These are phyloP conservation scores for Eupelmus urozonus DNA, from an alignment of 2,888 invertebrate species.

Conservation along the genomic window DNA sequence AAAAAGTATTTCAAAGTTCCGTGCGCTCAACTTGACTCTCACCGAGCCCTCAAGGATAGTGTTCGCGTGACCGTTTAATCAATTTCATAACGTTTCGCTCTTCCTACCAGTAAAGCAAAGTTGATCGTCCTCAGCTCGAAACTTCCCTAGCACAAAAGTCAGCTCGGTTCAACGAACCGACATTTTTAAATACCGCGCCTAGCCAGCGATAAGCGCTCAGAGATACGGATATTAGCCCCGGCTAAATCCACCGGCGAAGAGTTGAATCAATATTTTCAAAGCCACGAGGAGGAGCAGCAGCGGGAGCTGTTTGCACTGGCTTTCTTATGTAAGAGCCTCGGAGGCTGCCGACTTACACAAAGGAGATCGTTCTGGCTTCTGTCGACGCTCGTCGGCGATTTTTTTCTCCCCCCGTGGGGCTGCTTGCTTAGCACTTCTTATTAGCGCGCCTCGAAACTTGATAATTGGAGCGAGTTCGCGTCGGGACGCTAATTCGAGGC, in stretches of 20 bases:
- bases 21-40: too few relatives aligned
- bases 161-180: conserved; percentile 13
- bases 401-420: background rate
- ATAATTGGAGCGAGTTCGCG: conserved; percentile 34
- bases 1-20: too few relatives aligned
- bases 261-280: conserved; percentile 41
- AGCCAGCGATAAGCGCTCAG: background rate
- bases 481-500: background rate
- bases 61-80: conserved; percentile 21
- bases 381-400: background rate
- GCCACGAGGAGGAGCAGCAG: too few relatives aligned
- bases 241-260: conserved; percentile 20
- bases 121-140: conserved; percentile 4
- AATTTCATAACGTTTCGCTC: background rate
- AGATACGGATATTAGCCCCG: background rate
- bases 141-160: background rate
- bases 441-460: background rate
- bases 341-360: background rate
- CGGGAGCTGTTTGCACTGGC: conserved; percentile 11
- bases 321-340: conserved; percentile 12
- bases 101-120: too few relatives aligned
- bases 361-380: background rate
- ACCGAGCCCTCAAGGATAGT: too few relatives aligned
- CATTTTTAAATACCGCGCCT: conserved; percentile 24
- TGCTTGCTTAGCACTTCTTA: conserved; percentile 41